Conservation (phyloP, 1,140 invertebrate species). For the Meloidogyne exigua region DNA sequence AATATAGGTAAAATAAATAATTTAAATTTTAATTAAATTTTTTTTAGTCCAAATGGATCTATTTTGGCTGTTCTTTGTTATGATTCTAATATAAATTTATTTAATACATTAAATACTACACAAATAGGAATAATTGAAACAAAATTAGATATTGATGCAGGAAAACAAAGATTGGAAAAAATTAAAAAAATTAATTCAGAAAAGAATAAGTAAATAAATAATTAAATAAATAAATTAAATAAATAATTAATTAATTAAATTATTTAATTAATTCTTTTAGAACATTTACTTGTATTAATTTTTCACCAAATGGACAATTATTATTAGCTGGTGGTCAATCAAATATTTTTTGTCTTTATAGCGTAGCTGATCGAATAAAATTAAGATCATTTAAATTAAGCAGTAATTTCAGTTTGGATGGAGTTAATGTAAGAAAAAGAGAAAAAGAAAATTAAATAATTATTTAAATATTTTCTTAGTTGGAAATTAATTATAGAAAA, state of each 20-base stretch:
- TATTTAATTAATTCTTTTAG: conserved; percentile 23
- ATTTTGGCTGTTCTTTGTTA: conserved; percentile 47
- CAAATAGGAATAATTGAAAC: conserved; percentile 49
- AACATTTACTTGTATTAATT: conserved; percentile 47
- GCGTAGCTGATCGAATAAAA: conserved; percentile 37
- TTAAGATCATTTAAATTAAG: conserved; percentile 37
- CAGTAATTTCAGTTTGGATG: conserved; percentile 45
- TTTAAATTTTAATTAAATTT: conserved; percentile 9
- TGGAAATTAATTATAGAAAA: conserved; percentile 42
- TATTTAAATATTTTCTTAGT: conserved; percentile 36
- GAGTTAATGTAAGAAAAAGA: conserved; percentile 35
- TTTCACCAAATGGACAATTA: conserved; percentile 43
- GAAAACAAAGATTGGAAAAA: conserved; percentile 24
- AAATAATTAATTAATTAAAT: neutral
- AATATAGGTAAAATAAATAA: conserved; percentile 35
- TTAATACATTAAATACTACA: conserved; percentile 32
- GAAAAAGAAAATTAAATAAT: conserved; percentile 7
- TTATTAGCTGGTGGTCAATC: conserved; percentile 50
- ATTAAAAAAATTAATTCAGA: conserved; percentile 44
- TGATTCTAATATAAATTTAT: conserved; percentile 46
- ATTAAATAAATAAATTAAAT: too few species aligned
- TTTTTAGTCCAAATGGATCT: conserved; percentile 39
- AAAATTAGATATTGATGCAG: conserved; percentile 46
- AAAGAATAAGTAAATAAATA: conserved; percentile 48
- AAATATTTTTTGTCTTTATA: conserved; percentile 48